Evolutionary conservation across 2,888 invertebrate species (phyloP).

Genomic region (Entomobrya multifasciata): DNA sequence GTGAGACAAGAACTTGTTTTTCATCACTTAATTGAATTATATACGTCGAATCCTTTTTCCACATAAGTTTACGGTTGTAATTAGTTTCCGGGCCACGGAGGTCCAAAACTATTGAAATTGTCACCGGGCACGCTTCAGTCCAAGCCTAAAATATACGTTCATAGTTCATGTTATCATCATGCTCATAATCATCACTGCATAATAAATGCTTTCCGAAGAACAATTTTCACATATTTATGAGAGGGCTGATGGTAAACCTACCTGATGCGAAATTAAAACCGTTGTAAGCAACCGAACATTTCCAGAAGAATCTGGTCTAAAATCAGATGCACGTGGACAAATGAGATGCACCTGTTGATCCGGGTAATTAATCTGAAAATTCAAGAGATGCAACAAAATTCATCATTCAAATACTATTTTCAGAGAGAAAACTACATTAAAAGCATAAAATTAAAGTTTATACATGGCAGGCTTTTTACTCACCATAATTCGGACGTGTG

Average conservation of each 20-base stretch:
- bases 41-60: conserved; percentile 82
- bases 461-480: conserved; percentile 81
- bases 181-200: too few relatives aligned
- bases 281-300: conserved; percentile 88
- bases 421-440: not conserved
- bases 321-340: conserved; percentile 89
- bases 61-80: conserved; percentile 78
- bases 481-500: conserved; percentile 90
- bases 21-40: conserved; percentile 92
- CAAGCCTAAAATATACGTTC: conserved; percentile 82
- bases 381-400: not conserved
- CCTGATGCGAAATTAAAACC: conserved; percentile 93
- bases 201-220: too few relatives aligned
- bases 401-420: too few relatives aligned
- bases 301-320: conserved; percentile 83
- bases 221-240: too few relatives aligned
- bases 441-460: not conserved
- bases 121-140: conserved; percentile 95
- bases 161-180: not conserved
- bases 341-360: conserved; percentile 94
- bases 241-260: conserved; percentile 81
- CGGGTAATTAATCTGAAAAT: conserved; percentile 86
- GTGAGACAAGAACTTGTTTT: conserved; percentile 92
- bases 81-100: conserved; percentile 82
- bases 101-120: conserved; percentile 91